Percentiles rank a stretch among this genome's conserved stretches.
These are phyloP conservation scores for Mohoua ochrocephala DNA, from an alignment of 2,113 vertebrate species.

Conservation along the genomic window DNA sequence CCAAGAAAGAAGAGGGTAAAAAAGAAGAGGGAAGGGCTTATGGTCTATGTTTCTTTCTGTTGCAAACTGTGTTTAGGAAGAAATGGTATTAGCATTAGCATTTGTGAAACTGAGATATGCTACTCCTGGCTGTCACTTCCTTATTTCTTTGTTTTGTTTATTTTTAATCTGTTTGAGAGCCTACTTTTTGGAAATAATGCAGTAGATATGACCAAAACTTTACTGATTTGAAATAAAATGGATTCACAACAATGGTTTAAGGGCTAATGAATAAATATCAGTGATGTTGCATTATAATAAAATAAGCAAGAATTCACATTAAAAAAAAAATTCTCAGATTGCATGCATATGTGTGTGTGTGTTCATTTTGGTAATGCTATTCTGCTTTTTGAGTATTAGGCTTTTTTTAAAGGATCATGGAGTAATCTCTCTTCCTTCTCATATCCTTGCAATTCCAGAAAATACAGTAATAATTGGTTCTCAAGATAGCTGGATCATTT, in stretches of 20 bases:
- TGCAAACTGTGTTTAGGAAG: not conserved
- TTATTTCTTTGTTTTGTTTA: not conserved
- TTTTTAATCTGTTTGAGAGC: not conserved
- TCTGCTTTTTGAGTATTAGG: not conserved
- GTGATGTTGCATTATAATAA: not conserved
- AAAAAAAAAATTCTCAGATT: not conserved
- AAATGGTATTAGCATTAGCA: not conserved
- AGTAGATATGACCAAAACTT: not conserved
- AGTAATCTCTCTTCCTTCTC: not conserved
- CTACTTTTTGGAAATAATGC: not conserved
- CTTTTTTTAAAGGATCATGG: rapidly evolving
- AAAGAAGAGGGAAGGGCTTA: not conserved
- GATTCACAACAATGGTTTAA: not conserved
- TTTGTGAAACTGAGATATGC: not conserved
- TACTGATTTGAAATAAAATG: not conserved
- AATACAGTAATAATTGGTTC: not conserved
- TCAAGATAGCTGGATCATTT: not conserved
- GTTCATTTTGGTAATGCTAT: not conserved
- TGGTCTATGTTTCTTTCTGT: not conserved
- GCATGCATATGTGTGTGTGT: not conserved
- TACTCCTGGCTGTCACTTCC: not conserved
- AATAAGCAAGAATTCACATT: not conserved
- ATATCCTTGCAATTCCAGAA: not conserved
- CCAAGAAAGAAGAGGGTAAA: not conserved
- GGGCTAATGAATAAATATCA: not conserved